Base-by-base conservation (phyloP, 1,140 invertebrate genomes). In the Hylaeus anthracinus region DNA sequence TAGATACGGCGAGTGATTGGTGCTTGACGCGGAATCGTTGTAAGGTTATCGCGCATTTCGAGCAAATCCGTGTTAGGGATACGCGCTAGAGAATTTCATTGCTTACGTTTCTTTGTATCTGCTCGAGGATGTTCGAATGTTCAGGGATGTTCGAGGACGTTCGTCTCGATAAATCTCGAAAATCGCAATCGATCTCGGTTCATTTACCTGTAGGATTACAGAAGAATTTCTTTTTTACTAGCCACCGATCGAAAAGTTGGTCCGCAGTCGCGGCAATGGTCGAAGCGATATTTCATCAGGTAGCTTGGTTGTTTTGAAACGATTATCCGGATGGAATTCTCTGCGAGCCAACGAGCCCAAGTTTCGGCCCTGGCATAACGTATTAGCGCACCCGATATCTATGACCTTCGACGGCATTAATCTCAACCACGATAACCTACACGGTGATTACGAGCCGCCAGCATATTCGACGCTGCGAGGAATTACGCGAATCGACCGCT, bases 381-480 rank as follows among this genome's bases (percentile, higher is more conserved):
- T 14, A 67, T 67, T 67, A 67, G 65, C n/a, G 45, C 45, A 37
- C 6, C 65, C 65, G 65, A 67, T 67, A 67, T 67, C 73, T 79
- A 53, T 53, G 14, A 66, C 56, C 69, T 66, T 70, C 58, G 53
- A 79, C 73, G 76, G 64, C 72, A 85, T 85, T 85, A 85, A 85
- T 79, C 72, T 85, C 81, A 74, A 75, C 55, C 73, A 72, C 41
- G 60, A 70, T 71, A 71, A 71, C 37, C 69, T 80, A 61, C 63
- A 48, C 58, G 72, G 58, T 55, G 71, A 83, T 80, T 80, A 74
- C 65, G 55, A 69, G 72, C 81, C 45, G 55, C 66, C 58, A 79
- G 60, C 69, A 79, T 82, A 79, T 82, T 79, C 80, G 56, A 76
- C 76, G 72, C 65, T 9, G n/a, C 6, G 51, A 8, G 51, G 51